Conservation (phyloP, 1,140 invertebrate species). For the Metopolophium dirhodum region DNA sequence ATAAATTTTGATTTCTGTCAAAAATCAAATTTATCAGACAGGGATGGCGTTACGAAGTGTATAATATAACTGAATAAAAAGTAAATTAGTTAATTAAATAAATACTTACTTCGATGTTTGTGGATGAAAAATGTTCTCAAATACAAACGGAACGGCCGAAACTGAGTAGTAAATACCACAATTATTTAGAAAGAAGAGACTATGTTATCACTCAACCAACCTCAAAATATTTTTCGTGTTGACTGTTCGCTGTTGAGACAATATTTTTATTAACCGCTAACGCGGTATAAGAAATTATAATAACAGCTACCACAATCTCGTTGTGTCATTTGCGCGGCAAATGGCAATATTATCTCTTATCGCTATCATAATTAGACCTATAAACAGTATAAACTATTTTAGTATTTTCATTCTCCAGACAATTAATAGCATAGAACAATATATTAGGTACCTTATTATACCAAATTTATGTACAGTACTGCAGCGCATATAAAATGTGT, state of each 20-base stretch:
- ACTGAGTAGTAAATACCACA: background rate
- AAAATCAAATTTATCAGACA: background rate
- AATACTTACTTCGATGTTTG: conserved; percentile 52
- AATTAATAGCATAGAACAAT: too few species aligned
- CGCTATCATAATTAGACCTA: too few species aligned
- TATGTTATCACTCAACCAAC: conserved; percentile 36
- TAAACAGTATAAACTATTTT: too few species aligned
- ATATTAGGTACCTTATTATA: too few species aligned
- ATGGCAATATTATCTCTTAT: too few species aligned
- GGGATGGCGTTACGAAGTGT: background rate
- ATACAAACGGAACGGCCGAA: background rate
- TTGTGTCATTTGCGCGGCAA: background rate
- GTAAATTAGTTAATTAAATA: background rate
- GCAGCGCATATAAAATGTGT: too few species aligned
- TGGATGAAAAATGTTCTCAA: conserved; percentile 33
- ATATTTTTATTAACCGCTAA: background rate
- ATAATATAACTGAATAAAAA: background rate
- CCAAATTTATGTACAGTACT: too few species aligned
- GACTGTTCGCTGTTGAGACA: background rate
- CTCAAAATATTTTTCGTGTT: conserved; percentile 21
- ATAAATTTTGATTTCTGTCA: background rate
- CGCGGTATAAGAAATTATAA: background rate
- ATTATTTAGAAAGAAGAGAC: background rate
- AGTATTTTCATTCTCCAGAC: too few species aligned
- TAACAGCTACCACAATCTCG: background rate